These are phyloP conservation scores for Sarcophaga carnaria DNA, from an alignment of 2,888 invertebrate species.

Conservation along the genomic window DNA sequence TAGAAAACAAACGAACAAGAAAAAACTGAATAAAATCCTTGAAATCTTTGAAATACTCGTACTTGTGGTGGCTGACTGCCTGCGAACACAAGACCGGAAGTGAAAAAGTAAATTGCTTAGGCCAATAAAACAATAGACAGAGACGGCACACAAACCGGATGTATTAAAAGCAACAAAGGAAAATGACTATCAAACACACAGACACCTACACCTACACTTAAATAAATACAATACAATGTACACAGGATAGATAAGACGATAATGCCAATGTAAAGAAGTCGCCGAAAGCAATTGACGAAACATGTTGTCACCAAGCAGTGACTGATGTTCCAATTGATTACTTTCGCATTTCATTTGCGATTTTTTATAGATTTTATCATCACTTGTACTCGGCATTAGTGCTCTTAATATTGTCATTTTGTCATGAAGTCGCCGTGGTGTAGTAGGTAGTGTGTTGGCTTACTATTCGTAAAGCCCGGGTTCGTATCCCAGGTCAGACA, in stretches of 20 bases:
- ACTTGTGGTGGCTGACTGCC: neutral
- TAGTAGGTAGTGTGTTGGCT: no score
- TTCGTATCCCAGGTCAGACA: no score
- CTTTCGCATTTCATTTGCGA: neutral
- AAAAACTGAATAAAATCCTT: neutral
- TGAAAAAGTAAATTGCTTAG: slow-evolving; percentile 17
- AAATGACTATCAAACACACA: neutral
- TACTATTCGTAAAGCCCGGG: no score
- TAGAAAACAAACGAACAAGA: neutral
- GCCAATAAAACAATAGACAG: slow-evolving; percentile 40
- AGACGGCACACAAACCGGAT: slow-evolving; percentile 29
- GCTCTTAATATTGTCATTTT: neutral
- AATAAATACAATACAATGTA: neutral
- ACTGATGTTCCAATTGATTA: no score
- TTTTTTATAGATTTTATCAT: neutral
- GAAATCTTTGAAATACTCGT: slow-evolving; percentile 2
- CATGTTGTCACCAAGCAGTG: no score
- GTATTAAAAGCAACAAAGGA: slow-evolving; percentile 23
- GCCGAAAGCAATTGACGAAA: no score
- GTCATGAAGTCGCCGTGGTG: no score
- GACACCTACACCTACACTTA: neutral
- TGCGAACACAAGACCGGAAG: slow-evolving; percentile 19
- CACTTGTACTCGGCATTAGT: neutral
- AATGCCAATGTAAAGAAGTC: no score
- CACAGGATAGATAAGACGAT: no score